Percentiles rank a stretch among this genome's conserved stretches.
Conservation (phyloP, 2,113 vertebrate species). For the Sorex fumeus region DNA sequence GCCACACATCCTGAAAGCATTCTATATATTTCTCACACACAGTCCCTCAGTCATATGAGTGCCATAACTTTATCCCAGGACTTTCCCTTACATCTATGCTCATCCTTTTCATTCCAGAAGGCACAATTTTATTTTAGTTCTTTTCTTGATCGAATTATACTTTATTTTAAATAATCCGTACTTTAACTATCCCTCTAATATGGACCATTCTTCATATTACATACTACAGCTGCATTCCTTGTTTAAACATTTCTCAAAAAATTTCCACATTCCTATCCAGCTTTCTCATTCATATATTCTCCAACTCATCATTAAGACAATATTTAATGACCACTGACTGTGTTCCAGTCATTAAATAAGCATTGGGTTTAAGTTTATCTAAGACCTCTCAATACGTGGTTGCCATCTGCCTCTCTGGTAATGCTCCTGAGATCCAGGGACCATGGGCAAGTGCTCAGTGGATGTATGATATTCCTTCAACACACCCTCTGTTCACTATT, state of each 20-base stretch:
- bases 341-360: neutral
- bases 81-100: neutral
- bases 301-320: neutral
- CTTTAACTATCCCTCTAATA: neutral
- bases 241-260: neutral
- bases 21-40: neutral
- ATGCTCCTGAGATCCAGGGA: neutral
- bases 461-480: neutral
- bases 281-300: slow-evolving; percentile 5
- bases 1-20: neutral
- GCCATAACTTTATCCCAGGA: neutral
- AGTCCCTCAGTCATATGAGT: neutral
- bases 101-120: neutral
- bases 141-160: neutral
- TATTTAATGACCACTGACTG: neutral
- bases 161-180: no score
- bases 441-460: neutral
- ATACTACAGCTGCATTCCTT: neutral
- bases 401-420: neutral
- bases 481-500: neutral
- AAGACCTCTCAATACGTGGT: neutral
- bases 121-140: neutral
- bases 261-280: neutral
- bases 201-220: neutral
- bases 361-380: neutral